A percentile compares a stretch with the other conserved stretches of the same genome.
Conservation (phyloP, 2,888 invertebrate genomes). For the Rhingia rostrata region DNA sequence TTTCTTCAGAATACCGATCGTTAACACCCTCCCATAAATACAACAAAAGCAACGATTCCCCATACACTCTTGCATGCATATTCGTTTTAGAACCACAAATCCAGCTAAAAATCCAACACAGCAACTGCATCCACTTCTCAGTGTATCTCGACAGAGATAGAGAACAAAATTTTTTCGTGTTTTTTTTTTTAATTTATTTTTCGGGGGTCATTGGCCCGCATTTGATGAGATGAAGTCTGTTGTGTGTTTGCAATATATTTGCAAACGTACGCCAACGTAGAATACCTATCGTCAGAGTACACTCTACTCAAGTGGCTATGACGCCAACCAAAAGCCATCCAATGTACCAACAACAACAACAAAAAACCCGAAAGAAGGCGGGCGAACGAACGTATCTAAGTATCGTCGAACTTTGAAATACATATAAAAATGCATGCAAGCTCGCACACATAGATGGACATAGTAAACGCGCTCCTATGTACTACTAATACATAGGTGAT, state of each 20-base stretch:
- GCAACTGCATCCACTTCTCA: conserved; percentile 51
- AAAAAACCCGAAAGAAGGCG: conserved; percentile 54
- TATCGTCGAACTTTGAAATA: conserved; percentile 64
- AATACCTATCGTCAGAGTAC: conserved; percentile 60
- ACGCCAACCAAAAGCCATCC: conserved; percentile 54
- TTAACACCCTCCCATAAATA: conserved; percentile 42
- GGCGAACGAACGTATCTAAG: conserved; percentile 71
- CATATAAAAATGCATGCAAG: conserved; percentile 19
- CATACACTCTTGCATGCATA: conserved; percentile 10
- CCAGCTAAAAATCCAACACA: conserved; percentile 35
- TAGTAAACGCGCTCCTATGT: conserved; percentile 63
- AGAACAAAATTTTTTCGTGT: conserved; percentile 37
- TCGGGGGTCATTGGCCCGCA: conserved; percentile 60
- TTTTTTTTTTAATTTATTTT: conserved; percentile 29
- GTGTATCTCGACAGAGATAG: conserved; percentile 51
- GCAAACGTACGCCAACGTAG: conserved; percentile 68
- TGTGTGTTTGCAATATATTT: conserved; percentile 46
- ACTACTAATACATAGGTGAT: conserved; percentile 68
- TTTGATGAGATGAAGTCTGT: conserved; percentile 67
- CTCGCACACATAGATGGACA: conserved; percentile 49
- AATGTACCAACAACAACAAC: conserved; percentile 25
- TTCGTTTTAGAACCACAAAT: conserved; percentile 49
- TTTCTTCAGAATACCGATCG: conserved; percentile 41
- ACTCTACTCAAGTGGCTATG: conserved; percentile 66
- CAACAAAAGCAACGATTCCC: conserved; percentile 2